These are phyloP conservation scores for Dioctria rufipes DNA, from an alignment of 2,888 invertebrate genomes.

Conservation along the genomic window DNA sequence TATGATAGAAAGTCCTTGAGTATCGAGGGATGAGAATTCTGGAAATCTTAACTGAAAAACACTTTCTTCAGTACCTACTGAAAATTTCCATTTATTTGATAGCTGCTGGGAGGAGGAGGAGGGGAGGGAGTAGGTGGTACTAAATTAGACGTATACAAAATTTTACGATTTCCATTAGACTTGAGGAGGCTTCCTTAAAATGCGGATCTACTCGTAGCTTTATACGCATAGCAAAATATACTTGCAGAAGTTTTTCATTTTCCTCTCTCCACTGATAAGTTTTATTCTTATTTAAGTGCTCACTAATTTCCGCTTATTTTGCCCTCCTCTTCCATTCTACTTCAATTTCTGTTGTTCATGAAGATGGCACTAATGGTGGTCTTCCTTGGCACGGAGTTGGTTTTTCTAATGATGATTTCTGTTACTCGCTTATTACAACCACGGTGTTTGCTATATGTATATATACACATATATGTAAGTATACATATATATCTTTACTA, in stretches of 20 bases:
- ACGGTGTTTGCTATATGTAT: background rate
- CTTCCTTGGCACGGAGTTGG: background rate
- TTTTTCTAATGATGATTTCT: slow-evolving; percentile 38
- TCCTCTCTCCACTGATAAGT: slow-evolving; percentile 10
- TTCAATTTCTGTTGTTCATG: background rate
- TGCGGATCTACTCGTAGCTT: background rate
- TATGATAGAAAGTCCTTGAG: slow-evolving; percentile 12
- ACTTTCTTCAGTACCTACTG: background rate
- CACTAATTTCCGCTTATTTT: slow-evolving; percentile 50
- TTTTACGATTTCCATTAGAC: slow-evolving; percentile 38
- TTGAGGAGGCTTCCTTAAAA: slow-evolving; percentile 8
- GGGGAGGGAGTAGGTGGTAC: too few species aligned
- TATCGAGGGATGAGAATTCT: background rate
- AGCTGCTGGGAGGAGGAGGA: too few species aligned
- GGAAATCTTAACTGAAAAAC: background rate
- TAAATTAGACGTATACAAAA: slow-evolving; percentile 10
- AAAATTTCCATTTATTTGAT: slow-evolving; percentile 6
- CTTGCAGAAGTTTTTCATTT: slow-evolving; percentile 14
- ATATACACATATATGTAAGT: too few species aligned
- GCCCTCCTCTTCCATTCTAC: background rate
- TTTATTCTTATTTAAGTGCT: slow-evolving; percentile 48
- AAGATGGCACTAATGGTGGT: slow-evolving; percentile 12
- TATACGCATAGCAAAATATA: background rate
- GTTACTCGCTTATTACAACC: slow-evolving; percentile 28
- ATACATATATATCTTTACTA: slow-evolving; percentile 45